Evolutionary conservation across 2,888 invertebrate genomes (phyloP), one percentile per base, ranked within the genome.

Genomic region (Aphodius granarius): DNA sequence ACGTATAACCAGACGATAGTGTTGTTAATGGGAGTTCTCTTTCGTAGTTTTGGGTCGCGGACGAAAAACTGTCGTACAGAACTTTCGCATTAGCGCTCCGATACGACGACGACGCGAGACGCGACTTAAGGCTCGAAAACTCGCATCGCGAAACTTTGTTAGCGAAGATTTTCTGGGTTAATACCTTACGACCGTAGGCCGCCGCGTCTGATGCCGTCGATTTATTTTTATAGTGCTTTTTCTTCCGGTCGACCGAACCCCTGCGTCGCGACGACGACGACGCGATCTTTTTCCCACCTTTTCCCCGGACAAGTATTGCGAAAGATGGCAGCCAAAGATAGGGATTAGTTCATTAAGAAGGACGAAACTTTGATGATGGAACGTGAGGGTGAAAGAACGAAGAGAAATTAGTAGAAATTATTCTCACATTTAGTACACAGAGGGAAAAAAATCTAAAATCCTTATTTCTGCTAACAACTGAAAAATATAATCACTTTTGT

Each of bases 41-140:
- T 22, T 20, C 68, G 68, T 65, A 17, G 63, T 13, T 20, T n/a
- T 19, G 21, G 20, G 22, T n/a, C 20, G 68, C 68, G n/a, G 21
- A 20, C 68, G 22, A 68, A 68, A 68, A 68, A 68, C 20, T 22
- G 68, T 68, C 68, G 21, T 68, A 68, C 21, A 19, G n/a, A 68
- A 68, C 68, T 68, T 68, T 68, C 68, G 68, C 68, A 68, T 68
- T 68, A 68, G 68, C n/a, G n/a, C n/a, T n/a, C n/a, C n/a, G n/a
- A n/a, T n/a, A n/a, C n/a, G n/a, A n/a, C n/a, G n/a, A n/a, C n/a
- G n/a, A n/a, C n/a, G n/a, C n/a, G n/a, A n/a, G 16, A 19, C 65
- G 68, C 21, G 22, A 20, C 18, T 19, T 20, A 21, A 20, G 20
- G 68, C 20, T 68, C n/a, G 68, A 20, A 20, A 21, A 68, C 68